Percentiles rank a stretch among this genome's conserved stretches.
Evolutionary conservation across 1,140 invertebrate species (phyloP).

Genomic region (Whitmania pigra): DNA sequence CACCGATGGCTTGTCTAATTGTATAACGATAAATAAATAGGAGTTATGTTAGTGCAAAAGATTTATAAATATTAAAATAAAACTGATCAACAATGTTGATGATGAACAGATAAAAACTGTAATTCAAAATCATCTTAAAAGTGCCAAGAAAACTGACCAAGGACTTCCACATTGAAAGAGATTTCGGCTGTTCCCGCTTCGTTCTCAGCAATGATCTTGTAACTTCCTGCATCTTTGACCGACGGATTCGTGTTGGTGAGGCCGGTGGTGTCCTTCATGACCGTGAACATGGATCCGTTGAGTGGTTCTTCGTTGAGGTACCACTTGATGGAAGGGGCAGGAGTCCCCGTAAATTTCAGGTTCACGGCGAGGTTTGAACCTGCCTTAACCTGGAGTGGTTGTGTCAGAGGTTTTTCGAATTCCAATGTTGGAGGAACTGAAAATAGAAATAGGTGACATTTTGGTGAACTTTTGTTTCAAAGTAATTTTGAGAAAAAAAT

Average conservation of each 20-base stretch:
- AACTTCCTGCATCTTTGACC: constrained; percentile 67
- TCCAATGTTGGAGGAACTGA: not conserved
- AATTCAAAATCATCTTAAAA: not conserved
- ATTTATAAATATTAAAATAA: not conserved
- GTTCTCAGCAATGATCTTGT: constrained; percentile 58
- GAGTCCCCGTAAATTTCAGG: constrained; percentile 67
- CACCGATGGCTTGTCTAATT: constrained; percentile 38
- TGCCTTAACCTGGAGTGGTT: constrained; percentile 24
- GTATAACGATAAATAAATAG: not conserved
- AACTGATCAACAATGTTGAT: not conserved
- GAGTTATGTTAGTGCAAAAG: not conserved
- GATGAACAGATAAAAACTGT: not conserved
- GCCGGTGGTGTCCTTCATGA: not conserved
- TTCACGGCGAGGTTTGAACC: constrained; percentile 32
- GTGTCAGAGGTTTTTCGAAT: not conserved
- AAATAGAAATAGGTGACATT: no score
- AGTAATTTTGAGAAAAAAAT: constrained; percentile 2
- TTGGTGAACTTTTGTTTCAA: no score
- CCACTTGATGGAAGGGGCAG: constrained; percentile 58
- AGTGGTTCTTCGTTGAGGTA: constrained; percentile 21
- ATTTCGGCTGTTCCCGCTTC: constrained; percentile 67
- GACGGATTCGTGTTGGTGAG: constrained; percentile 62
- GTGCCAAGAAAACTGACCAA: constrained; percentile 48
- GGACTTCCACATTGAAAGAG: constrained; percentile 20
- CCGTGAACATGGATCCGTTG: constrained; percentile 4